Percentiles rank a stretch among this genome's conserved stretches.
Evolutionary conservation across 2,113 vertebrate species (phyloP).

Genomic region (Rhegmatorhina hoffmannsi): DNA sequence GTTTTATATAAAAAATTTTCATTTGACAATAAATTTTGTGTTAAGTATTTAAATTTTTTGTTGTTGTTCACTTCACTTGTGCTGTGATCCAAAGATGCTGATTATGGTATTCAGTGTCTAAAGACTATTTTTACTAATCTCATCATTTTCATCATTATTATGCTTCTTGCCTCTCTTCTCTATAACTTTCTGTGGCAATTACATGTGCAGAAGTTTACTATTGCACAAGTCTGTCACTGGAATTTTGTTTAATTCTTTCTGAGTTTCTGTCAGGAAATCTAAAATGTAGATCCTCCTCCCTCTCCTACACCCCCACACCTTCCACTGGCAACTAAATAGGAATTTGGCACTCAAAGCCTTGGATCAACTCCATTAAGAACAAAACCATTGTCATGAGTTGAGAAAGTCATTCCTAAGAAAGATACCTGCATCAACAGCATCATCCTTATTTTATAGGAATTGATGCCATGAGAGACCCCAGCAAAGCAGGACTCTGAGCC

Average conservation of each 20-base stretch:
- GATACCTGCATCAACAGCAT: not conserved
- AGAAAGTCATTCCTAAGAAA: not conserved
- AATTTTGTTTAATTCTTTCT: not conserved
- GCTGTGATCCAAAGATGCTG: not conserved
- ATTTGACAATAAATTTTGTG: conserved; percentile 16
- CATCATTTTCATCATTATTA: not conserved
- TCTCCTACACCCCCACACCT: accelerated
- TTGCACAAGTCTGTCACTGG: not conserved
- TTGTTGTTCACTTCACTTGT: not conserved
- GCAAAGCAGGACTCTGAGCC: no score
- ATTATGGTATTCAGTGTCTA: not conserved
- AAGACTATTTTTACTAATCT: not conserved
- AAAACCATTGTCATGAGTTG: not conserved
- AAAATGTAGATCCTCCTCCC: not conserved
- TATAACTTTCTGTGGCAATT: not conserved
- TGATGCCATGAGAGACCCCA: no score
- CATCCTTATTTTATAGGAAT: not conserved
- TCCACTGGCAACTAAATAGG: not conserved
- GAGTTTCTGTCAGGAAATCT: not conserved
- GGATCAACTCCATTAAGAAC: not conserved
- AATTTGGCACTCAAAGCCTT: not conserved
- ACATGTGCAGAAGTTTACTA: not conserved
- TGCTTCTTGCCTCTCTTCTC: not conserved
- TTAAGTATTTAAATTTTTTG: not conserved
- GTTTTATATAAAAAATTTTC: not conserved